Base-by-base conservation (phyloP, 2,888 invertebrate species). In the Rhyacophila evoluta region DNA sequence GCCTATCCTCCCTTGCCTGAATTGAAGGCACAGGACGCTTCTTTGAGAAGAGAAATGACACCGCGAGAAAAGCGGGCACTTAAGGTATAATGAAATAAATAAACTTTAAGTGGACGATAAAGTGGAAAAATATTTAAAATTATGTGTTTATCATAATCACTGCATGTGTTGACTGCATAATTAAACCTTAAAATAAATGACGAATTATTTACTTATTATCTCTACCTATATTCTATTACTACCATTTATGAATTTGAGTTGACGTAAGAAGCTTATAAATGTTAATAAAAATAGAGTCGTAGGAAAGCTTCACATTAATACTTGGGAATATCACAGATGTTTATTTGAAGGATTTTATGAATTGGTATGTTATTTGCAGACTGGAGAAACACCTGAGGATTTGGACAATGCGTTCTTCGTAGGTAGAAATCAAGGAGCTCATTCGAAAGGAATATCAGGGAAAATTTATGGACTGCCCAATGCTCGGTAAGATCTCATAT, bases 321-420 rank as follows among this genome's bases (percentile, higher is more conserved):
- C n/a, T n/a, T n/a, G n/a, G 12, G 10, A 8, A 5, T 69, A 8
- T 15, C 12, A 8, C 12, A 27, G 6, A 5, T 8, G 28, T 12
- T 8, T 69, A 69, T 19, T 25, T 8, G 27, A 25, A 37, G 6
- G 37, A 8, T 69, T 69, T 69, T 5, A 19, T 1, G 6, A 25
- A 2, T 68, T 68, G 12, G 12, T 15, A 41, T 2, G 15, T 5
- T 71, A 75, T 74, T 72, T 77, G 1, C 84, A 90, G 90, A 89
- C 88, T 11, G 89, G 89, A 88, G 81, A 86, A 84, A 90, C 88
- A 78, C 88, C 88, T 76, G 89, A 90, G 0, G 88, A 92, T 83
- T 86, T 94, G 5, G 93, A 94, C 85, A 89, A 87, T 72, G 87
- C 89, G 0, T 94, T 94, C 85, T 94, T 94, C 84, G 87, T 88